Base-by-base conservation (phyloP, 2,888 invertebrate species). In the Timandra comae region DNA sequence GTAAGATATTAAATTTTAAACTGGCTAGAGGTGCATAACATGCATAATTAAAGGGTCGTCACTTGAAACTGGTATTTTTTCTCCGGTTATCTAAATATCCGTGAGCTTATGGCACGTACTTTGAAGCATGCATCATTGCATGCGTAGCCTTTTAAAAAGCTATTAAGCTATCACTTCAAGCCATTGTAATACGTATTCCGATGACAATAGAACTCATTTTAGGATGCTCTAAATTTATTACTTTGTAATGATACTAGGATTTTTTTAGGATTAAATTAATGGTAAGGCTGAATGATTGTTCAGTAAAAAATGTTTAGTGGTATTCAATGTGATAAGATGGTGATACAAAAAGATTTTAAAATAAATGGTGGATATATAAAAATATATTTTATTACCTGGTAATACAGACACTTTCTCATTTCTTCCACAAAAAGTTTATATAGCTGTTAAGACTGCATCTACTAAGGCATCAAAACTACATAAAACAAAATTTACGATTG, bases 71-170 rank as follows among this genome's bases (percentile, higher is more conserved):
- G 29, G 41, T 34, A 38, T 30, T 25, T 33, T 32, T 30, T 22
- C 30, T 24, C 10, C 10, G 6, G 19, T 35, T 33, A 42, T 40
- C 42, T 46, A 25, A 40, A 30, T 27, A 13, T 24, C 33, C 22
- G 28, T 33, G 16, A 40, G 38, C 46, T 41, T 46, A 30, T 27
- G 33, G 31, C 22, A 36, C 27, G 36, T 36, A 22, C 36, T 38
- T 29, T 31, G 36, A 35, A 43, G 27, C 43, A 42, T 43, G 46
- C 48, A 41, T 38, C 41, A 37, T 40, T 37, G 49, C 46, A 41
- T 43, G 38, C 35, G 40, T 35, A 33, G 33, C 23, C 38, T 30
- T 43, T 46, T 49, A 42, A 43, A 43, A 49, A 38, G 32, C 40
- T 35, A 43, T 46, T 42, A 43, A 29, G 25, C 30, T 19, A 4